A percentile compares a stretch with the other conserved stretches of the same genome.
Evolutionary conservation across 2,888 invertebrate species (phyloP).

Genomic region (Brassicogethes aeneus): DNA sequence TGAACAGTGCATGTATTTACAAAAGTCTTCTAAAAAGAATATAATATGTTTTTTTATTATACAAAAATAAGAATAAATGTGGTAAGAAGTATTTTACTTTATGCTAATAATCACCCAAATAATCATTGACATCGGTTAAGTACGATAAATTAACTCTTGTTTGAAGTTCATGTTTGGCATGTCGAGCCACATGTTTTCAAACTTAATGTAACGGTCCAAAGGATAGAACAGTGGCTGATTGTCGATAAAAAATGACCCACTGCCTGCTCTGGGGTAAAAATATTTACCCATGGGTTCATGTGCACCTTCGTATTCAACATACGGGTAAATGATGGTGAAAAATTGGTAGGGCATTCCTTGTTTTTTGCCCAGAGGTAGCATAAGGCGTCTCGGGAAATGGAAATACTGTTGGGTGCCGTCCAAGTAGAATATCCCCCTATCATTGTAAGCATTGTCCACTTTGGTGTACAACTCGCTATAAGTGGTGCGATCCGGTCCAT

Average conservation of each 20-base stretch:
- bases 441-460: slow-evolving; percentile 44
- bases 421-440: slow-evolving; percentile 45
- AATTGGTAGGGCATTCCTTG: slow-evolving; percentile 53
- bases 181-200: slow-evolving; percentile 47
- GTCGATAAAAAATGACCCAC: slow-evolving; percentile 40
- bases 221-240: slow-evolving; percentile 63
- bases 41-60: no score
- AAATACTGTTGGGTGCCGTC: slow-evolving; percentile 50
- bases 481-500: slow-evolving; percentile 54
- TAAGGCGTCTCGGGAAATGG: slow-evolving; percentile 57
- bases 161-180: slow-evolving; percentile 60
- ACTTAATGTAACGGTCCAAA: slow-evolving; percentile 56
- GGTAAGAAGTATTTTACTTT: no score
- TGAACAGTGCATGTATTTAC: no score
- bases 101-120: no score
- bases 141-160: no score
- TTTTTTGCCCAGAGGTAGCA: slow-evolving; percentile 56
- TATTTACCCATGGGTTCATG: slow-evolving; percentile 11
- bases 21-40: no score
- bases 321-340: slow-evolving; percentile 42
- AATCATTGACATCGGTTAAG: no score
- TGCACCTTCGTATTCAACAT: slow-evolving; percentile 30
- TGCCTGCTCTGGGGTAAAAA: slow-evolving; percentile 21
- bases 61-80: no score
- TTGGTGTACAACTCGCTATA: slow-evolving; percentile 55